Evolutionary conservation across 2,797 vertebrate genomes (phyloP), one percentile per base, ranked within the genome.

Genomic region (Hydrophis major): DNA sequence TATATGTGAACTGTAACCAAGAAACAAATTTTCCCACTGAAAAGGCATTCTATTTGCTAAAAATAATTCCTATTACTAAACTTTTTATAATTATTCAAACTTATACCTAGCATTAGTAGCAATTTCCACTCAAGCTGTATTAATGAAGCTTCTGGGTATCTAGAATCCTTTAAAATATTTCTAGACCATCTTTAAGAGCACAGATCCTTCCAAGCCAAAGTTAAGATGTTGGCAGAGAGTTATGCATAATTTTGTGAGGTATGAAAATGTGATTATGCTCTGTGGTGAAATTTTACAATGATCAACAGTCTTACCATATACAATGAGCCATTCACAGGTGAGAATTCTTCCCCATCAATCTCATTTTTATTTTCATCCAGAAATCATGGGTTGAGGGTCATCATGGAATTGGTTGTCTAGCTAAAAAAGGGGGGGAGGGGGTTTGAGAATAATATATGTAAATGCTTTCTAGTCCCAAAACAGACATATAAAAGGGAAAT

Each of bases 1-100:
- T 63, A 83, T 89, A 27, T 32, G 7, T 27, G 27, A 66, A 57
- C 7, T 50, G 22, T 53, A 47, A 60, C 25, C 60, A 92, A 95
- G 90, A 37, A 89, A 63, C 28, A 60, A 90, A 18, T 18, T 69
- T 8, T 7, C 37, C 37, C 0, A 0, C 74, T 78, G 8, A 11
- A 78, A 78, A 78, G 18, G 7, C 42, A 78, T 78, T 42, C 50
- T 50, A 66, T 18, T 66, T 66, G 18, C 88, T 66, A 18, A 63
- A 50, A 89, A 89, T 50, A 66, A 53, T 89, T 42, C 59, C 59
- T 47, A n/a, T 53, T 63, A 89, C 8, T n/a, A 18, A 78, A 11
- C 37, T 42, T 89, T 59, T 61, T 28, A 53, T 55, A 37, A 89
- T 47, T 25, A 47, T 89, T 12, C 4, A 61, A 42, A 22, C 16